Conservation (phyloP, 2,888 invertebrate species). For the Seira ritae region DNA sequence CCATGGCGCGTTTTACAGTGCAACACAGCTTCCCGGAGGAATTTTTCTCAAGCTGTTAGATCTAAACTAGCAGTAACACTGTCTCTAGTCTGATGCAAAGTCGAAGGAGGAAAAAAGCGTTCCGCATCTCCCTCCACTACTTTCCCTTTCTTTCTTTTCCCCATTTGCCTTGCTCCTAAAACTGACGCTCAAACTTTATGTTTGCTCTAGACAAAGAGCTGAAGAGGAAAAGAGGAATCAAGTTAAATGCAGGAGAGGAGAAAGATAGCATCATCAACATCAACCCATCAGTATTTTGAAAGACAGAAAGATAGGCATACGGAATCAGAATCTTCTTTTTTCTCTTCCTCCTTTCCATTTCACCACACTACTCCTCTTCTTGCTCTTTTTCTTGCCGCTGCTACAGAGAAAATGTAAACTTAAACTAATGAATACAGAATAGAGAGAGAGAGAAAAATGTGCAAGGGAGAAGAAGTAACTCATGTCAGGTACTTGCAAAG, state of each 20-base stretch:
- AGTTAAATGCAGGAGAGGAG: neutral
- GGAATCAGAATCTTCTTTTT: no score
- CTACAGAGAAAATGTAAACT: no score
- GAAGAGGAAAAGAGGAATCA: conserved; percentile 6
- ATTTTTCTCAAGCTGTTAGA: conserved; percentile 58
- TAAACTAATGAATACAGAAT: no score
- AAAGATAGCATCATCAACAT: conserved; percentile 22
- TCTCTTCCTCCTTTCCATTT: no score
- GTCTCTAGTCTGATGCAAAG: neutral
- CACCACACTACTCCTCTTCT: no score
- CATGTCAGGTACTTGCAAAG: conserved; percentile 24
- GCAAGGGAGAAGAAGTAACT: conserved; percentile 29
- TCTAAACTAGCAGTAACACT: conserved; percentile 25
- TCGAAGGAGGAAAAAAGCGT: no score
- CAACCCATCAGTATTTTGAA: conserved; percentile 15
- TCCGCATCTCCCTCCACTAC: conserved; percentile 4
- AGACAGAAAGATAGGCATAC: conserved; percentile 20
- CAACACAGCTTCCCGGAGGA: conserved; percentile 55
- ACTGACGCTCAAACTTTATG: no score
- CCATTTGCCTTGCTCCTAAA: neutral
- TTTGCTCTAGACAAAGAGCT: no score
- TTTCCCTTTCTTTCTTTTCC: neutral
- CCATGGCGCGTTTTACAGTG: no score
- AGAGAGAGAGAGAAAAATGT: conserved; percentile 14
- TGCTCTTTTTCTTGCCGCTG: no score